Base-by-base conservation (phyloP, 2,888 invertebrate species). In the Kryphioiulus occultus region DNA sequence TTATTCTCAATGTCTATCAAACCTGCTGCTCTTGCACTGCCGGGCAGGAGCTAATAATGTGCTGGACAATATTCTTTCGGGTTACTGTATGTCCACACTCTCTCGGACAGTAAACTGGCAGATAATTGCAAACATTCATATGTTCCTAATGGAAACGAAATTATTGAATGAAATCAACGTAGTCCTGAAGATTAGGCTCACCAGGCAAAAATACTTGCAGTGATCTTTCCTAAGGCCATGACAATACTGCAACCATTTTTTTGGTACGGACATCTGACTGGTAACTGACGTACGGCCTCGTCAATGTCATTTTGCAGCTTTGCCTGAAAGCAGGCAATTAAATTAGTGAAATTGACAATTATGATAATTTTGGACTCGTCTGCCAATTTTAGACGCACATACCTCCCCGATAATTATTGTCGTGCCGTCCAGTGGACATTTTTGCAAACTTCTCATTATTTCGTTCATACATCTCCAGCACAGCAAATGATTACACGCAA, bases 381-480 rank as follows among this genome's bases (percentile, higher is more conserved):
- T 7, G 22, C 7, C 78, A 22, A 26, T n/a, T 30, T 30, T 12
- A 82, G 44, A 9, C 44, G 85, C 22, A 22, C 86, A 10, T 47
- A 86, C 86, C 30, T 86, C 86, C 42, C 53, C 86, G 12, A 47
- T n/a, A 12, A 22, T 42, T 1, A 47, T 53, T 19, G 86, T 26
- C 15, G 19, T 53, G 26, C 86, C 86, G 44, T 86, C 86, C 44
- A 86, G 26, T 19, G 86, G 86, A 26, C 86, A 86, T 86, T 42
- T 86, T 22, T 86, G 44, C 22, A 30, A 47, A 19, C 86, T 22
- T 30, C 86, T 53, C 86, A 47, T 42, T 32, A 86, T 86, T 26
- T 53, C 86, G 44, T 86, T 86, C 44, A 86, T 39, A 15, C 86
- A 86, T 44, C 86, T 19, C 39, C 86, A 86, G 26, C 86, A 86